A percentile compares a stretch with the other conserved stretches of the same genome.
These are phyloP conservation scores for Bambusicola thoracicus DNA, from an alignment of 2,113 vertebrate genomes.

Conservation along the genomic window DNA sequence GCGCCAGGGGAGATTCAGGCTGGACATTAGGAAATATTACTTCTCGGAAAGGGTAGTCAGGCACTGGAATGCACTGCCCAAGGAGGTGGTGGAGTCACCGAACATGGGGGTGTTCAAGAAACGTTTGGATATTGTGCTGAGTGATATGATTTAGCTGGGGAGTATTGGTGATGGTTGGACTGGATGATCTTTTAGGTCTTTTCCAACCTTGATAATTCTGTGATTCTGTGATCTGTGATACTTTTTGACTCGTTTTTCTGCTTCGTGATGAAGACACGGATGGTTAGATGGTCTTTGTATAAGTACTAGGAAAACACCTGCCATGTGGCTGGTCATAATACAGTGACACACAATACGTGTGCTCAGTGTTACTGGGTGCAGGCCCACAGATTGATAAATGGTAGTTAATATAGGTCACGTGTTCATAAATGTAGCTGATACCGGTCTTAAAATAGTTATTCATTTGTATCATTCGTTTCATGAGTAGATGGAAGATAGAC, in stretches of 20 bases:
- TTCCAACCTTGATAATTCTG: no score
- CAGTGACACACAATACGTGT: not conserved
- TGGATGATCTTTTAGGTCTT: no score
- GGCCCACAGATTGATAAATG: not conserved
- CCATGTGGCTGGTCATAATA: not conserved
- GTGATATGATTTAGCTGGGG: no score
- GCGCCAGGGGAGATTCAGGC: no score
- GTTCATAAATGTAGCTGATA: not conserved
- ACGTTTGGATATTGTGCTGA: no score
- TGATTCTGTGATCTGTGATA: no score
- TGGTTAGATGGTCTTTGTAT: not conserved
- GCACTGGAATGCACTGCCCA: no score
- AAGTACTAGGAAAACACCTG: slow-evolving; percentile 7
- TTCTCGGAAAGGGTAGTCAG: no score
- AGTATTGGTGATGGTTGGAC: no score
- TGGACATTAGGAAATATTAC: no score
- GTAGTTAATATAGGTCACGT: not conserved
- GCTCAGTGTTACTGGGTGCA: not conserved
- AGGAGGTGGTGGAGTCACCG: no score
- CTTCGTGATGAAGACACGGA: not conserved
- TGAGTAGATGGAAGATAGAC: not conserved
- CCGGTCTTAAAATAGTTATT: not conserved
- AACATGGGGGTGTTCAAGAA: no score
- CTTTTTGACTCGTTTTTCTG: not conserved
- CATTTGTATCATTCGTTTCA: not conserved